These are phyloP conservation scores for Pluvianellus socialis DNA, from an alignment of 2,113 vertebrate genomes.

Conservation along the genomic window DNA sequence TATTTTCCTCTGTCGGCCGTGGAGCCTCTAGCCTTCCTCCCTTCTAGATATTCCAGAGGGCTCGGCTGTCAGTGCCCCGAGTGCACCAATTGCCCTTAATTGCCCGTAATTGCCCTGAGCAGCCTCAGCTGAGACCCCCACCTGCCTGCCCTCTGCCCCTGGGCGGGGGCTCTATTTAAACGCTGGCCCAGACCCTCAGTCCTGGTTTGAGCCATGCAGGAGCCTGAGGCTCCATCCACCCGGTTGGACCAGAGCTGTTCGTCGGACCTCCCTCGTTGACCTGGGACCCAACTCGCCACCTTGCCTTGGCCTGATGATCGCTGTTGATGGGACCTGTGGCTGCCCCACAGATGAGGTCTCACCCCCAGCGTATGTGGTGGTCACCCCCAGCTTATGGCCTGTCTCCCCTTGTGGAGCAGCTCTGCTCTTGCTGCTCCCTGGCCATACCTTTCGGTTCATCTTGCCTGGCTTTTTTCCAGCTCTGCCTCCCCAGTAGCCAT, in stretches of 20 bases:
- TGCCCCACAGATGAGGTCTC: neutral
- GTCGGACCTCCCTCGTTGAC: accelerated
- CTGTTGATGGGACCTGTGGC: neutral
- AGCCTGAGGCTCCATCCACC: accelerated
- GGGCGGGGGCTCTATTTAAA: neutral
- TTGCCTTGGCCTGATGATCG: accelerated
- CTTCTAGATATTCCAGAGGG: neutral
- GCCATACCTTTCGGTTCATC: accelerated
- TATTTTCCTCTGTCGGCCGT: accelerated
- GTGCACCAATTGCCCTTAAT: neutral
- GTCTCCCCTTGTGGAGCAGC: neutral
- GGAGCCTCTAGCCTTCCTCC: neutral
- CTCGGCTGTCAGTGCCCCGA: neutral
- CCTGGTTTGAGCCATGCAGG: accelerated
- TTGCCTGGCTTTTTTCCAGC: neutral
- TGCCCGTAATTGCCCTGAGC: neutral
- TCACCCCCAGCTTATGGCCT: neutral
- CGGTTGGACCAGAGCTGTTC: no score
- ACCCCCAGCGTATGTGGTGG: neutral
- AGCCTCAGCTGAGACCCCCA: neutral
- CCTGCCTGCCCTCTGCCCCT: neutral
- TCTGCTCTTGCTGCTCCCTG: neutral
- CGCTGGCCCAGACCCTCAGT: accelerated
- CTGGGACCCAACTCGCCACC: no score
- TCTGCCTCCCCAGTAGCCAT: accelerated